Evolutionary conservation across 1,140 invertebrate species (phyloP).

Genomic region (Condylostylus longicornis): DNA sequence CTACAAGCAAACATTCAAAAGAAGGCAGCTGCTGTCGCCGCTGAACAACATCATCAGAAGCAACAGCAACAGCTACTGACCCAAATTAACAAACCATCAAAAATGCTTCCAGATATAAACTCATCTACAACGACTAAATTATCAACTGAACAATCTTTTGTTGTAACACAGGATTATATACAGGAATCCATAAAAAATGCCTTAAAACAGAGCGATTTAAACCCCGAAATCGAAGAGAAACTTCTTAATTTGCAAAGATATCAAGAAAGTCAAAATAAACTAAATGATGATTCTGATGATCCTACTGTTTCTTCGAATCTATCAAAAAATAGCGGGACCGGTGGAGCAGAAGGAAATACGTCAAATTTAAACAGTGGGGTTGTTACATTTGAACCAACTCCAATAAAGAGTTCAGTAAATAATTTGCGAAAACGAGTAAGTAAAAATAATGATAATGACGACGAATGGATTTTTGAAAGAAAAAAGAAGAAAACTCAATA

Average conservation of each 20-base stretch:
- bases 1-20: slow-evolving; percentile 10
- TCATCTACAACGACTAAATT: slow-evolving; percentile 13
- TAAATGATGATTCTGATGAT: too few relatives aligned
- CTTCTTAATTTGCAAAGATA: slow-evolving; percentile 73
- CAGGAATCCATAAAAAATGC: slow-evolving; percentile 75
- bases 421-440: too few relatives aligned
- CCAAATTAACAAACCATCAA: neutral
- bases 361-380: too few relatives aligned
- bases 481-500: too few relatives aligned
- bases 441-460: too few relatives aligned
- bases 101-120: slow-evolving; percentile 5
- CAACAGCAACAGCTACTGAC: slow-evolving; percentile 6
- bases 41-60: slow-evolving; percentile 12
- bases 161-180: slow-evolving; percentile 74
- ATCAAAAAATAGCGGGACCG: too few relatives aligned
- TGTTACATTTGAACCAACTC: too few relatives aligned
- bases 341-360: too few relatives aligned
- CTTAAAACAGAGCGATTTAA: slow-evolving; percentile 70
- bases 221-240: slow-evolving; percentile 87
- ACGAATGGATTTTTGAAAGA: too few relatives aligned
- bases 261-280: slow-evolving; percentile 64
- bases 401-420: too few relatives aligned
- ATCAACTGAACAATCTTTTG: slow-evolving; percentile 41
- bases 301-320: too few relatives aligned
- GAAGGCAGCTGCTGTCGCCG: slow-evolving; percentile 7